These are phyloP conservation scores for Upupa epops DNA, from an alignment of 2,113 vertebrate species.

Conservation along the genomic window DNA sequence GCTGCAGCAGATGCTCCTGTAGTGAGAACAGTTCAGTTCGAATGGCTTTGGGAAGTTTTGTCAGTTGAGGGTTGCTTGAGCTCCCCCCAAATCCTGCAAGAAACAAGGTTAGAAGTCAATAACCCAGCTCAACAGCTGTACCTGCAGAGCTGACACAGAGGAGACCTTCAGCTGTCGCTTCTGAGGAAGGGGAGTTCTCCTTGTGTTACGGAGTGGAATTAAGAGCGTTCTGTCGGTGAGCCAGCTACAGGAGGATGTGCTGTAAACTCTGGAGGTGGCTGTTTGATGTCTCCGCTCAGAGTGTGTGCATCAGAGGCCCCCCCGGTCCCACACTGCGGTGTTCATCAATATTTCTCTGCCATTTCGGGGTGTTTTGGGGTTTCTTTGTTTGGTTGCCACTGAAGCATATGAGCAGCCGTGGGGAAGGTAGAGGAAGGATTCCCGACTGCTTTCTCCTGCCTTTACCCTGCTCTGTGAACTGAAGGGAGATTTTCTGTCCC, in stretches of 20 bases:
- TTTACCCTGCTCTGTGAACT: neutral
- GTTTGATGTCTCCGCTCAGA: neutral
- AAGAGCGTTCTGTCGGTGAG: slow-evolving; percentile 40
- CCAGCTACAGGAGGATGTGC: slow-evolving; percentile 24
- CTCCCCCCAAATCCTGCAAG: neutral
- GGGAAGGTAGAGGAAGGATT: neutral
- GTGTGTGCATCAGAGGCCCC: slow-evolving; percentile 11
- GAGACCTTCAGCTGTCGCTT: neutral
- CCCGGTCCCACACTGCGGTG: neutral
- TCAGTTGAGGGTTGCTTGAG: neutral
- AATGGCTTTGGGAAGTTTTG: neutral
- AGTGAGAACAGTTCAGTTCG: neutral
- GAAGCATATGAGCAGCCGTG: neutral
- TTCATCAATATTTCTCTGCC: slow-evolving; percentile 23
- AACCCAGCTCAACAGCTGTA: neutral
- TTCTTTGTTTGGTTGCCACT: neutral
- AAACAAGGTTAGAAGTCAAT: neutral
- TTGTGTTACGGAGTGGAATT: slow-evolving; percentile 1
- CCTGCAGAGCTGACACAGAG: neutral
- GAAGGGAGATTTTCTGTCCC: neutral
- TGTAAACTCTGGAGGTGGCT: too few relatives aligned
- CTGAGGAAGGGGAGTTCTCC: slow-evolving; percentile 1
- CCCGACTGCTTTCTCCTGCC: neutral
- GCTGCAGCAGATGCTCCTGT: neutral
- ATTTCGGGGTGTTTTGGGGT: neutral